These are phyloP conservation scores for Drosophila melanica DNA, from an alignment of 1,140 invertebrate genomes.

Conservation along the genomic window DNA sequence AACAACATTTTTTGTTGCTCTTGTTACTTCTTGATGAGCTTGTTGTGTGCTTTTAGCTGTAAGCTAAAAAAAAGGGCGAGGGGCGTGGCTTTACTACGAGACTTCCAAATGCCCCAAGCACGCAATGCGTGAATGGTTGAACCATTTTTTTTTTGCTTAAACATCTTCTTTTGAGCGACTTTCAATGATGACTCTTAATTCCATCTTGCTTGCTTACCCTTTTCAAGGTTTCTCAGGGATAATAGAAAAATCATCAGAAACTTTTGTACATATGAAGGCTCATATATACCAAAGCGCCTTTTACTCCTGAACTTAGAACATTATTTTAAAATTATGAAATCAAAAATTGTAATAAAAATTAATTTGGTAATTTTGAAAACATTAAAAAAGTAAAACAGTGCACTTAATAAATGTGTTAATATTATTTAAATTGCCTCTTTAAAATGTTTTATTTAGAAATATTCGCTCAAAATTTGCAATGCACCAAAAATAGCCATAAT, in stretches of 20 bases:
- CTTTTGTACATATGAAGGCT: too few relatives aligned
- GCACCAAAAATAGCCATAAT: neutral
- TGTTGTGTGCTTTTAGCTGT: constrained; percentile 35
- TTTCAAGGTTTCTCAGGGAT: neutral
- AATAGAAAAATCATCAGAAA: too few relatives aligned
- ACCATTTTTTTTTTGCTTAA: constrained; percentile 12
- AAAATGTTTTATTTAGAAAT: too few relatives aligned
- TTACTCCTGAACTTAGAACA: too few relatives aligned
- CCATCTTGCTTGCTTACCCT: neutral
- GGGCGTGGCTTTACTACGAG: constrained; percentile 9
- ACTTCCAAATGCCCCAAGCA: neutral
- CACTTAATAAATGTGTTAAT: neutral
- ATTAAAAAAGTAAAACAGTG: too few relatives aligned
- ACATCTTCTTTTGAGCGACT: constrained; percentile 8
- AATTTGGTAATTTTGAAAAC: too few relatives aligned
- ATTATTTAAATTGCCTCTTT: neutral
- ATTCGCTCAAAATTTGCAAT: neutral
- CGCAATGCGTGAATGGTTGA: constrained; percentile 9
- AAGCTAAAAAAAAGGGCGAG: constrained; percentile 4
- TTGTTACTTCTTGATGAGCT: constrained; percentile 39
- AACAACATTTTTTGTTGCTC: constrained; percentile 26
- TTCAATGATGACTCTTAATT: constrained; percentile 9
- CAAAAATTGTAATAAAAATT: too few relatives aligned
- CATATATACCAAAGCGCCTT: too few relatives aligned
- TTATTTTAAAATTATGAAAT: too few relatives aligned